Evolutionary conservation across 2,888 invertebrate species (phyloP).

Genomic region (Caradrina kadenii): DNA sequence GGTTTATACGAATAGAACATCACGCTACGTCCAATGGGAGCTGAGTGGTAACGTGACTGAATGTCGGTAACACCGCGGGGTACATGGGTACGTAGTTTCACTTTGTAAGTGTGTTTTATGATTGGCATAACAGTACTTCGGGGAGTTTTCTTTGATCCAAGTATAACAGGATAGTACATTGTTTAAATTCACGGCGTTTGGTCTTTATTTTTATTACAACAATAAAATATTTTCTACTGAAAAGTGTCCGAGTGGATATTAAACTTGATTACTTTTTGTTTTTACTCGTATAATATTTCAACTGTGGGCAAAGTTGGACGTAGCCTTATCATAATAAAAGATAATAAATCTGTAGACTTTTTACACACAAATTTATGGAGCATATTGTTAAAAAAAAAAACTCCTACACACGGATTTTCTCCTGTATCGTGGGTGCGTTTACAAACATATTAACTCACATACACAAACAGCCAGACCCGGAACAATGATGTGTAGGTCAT

Average conservation of each 20-base stretch:
- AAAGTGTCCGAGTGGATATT: conserved; percentile 13
- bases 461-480: no score
- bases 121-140: conserved; percentile 9
- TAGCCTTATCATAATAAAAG: conserved; percentile 1
- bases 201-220: conserved; percentile 14
- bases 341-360: background rate
- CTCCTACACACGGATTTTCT: no score
- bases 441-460: no score
- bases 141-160: conserved; percentile 18
- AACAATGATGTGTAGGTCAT: no score
- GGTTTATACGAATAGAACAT: no score
- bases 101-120: conserved; percentile 6
- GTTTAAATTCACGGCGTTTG: conserved; percentile 18
- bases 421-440: no score
- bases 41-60: no score
- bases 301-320: background rate
- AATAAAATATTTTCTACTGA: conserved; percentile 8
- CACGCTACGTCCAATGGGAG: no score
- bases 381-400: no score
- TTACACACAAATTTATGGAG: no score
- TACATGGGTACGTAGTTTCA: background rate
- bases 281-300: conserved; percentile 6
- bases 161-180: conserved; percentile 8
- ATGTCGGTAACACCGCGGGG: no score
- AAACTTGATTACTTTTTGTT: conserved; percentile 40